phyloP scores from a whole-genome alignment of 2,888 invertebrate species.

The Choreutis nemorana region DNA sequence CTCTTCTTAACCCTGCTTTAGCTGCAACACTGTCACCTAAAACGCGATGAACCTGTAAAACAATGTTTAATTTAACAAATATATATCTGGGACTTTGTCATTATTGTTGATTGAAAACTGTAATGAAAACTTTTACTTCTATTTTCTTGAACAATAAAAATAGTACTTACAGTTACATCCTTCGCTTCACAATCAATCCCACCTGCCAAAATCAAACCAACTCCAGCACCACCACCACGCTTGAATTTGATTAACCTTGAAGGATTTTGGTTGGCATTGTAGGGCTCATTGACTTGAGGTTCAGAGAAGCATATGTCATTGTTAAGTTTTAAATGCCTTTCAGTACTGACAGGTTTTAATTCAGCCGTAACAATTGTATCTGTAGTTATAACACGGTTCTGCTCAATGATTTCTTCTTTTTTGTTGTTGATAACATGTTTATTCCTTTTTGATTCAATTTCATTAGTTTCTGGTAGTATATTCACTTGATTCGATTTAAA shows the following conservation, averaged over 20 bases:
- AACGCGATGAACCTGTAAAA: conserved; percentile 82
- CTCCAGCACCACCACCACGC: conserved; percentile 67
- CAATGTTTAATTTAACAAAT: too few relatives aligned
- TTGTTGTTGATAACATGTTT: conserved; percentile 16
- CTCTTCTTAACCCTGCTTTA: conserved; percentile 86
- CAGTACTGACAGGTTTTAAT: too few relatives aligned
- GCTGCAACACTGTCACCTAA: conserved; percentile 86
- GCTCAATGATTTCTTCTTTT: conserved; percentile 20
- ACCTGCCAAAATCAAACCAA: conserved; percentile 88
- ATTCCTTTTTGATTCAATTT: conserved; percentile 12
- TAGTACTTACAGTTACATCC: conserved; percentile 80
- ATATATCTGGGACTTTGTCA: too few relatives aligned
- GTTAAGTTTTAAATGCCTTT: too few relatives aligned
- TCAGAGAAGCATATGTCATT: too few relatives aligned
- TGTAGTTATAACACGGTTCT: too few relatives aligned
- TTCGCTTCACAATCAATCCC: conserved; percentile 92
- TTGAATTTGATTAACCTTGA: conserved; percentile 42
- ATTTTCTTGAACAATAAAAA: too few relatives aligned
- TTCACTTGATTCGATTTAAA: conserved; percentile 2
- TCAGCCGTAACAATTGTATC: too few relatives aligned
- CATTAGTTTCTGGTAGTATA: neutral
- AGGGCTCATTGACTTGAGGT: too few relatives aligned
- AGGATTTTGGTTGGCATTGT: too few relatives aligned
- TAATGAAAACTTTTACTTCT: too few relatives aligned
- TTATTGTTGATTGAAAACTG: too few relatives aligned